Conservation (phyloP, 2,113 vertebrate species). For the Sclerurus mexicanus region DNA sequence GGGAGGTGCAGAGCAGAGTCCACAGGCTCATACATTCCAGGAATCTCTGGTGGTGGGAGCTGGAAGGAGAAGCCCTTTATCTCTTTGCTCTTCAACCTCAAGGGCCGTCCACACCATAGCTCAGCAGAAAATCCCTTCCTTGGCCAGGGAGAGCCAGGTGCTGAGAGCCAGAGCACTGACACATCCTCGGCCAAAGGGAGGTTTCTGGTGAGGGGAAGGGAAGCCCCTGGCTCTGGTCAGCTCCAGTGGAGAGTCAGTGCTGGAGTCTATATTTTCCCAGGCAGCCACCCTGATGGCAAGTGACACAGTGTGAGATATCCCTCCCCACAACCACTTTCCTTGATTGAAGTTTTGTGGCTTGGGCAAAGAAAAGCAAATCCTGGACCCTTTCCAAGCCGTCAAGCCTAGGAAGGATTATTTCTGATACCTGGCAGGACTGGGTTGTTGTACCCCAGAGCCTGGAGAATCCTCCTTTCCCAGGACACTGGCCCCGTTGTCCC, state of each 20-base stretch:
- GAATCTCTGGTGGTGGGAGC: neutral
- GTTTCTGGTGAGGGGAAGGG: neutral
- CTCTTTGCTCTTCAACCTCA: neutral
- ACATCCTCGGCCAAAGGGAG: neutral
- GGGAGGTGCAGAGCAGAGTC: rapidly evolving
- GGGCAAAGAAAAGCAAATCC: neutral
- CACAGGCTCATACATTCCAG: rapidly evolving
- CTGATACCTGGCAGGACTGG: neutral
- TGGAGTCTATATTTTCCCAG: neutral
- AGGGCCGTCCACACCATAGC: rapidly evolving
- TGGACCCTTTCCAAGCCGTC: neutral
- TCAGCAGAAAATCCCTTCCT: neutral
- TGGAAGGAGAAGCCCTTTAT: neutral
- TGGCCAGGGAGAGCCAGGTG: rapidly evolving
- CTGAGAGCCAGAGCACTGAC: neutral
- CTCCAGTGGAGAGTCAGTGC: neutral
- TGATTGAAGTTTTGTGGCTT: neutral
- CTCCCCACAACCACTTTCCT: neutral
- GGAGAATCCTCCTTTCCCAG: neutral
- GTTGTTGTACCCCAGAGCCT: neutral
- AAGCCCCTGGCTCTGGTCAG: neutral
- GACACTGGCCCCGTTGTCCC: neutral
- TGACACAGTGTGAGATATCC: neutral
- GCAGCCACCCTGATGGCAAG: neutral
- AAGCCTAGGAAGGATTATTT: neutral